Evolutionary conservation across 2,888 invertebrate genomes (phyloP), one percentile per base, ranked within the genome.

Genomic region (Rhaphigaster nebulosa): DNA sequence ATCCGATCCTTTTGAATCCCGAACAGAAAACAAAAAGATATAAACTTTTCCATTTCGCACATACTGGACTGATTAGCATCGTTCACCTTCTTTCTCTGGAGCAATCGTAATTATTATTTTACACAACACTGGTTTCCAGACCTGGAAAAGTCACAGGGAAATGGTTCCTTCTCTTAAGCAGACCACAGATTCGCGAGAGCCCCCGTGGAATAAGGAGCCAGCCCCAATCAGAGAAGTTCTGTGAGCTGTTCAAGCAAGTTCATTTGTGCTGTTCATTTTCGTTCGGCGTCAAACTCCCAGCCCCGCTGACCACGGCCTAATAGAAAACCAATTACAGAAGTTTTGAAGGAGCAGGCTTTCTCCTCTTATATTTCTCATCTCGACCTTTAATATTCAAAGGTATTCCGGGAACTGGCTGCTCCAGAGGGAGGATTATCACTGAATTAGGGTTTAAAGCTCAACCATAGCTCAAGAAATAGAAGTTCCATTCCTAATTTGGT

Each of bases 241-340:
- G 20, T 10, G 70, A 76, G 70, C 70, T 76, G 70, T 34, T 76
- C 38, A 76, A 76, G 34, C 70, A 76, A 76, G 70, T 76, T 76
- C 70, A 76, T 76, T 76, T 76, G 70, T 76, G 34, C 70, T 76
- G 34, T 76, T 76, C 70, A 76, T 76, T 76, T 76, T 38, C 38
- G 29, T 18, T 29, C 3, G 65, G 65, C 65, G 65, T 65, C 65
- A 76, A 76, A 76, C 70, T 76, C 20, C 70, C 70, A 34, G 70
- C 70, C 23, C 8, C 70, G 70, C 70, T 76, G 70, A 76, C 70
- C 70, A 38, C 8, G 6, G 70, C 20, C 70, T 76, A 76, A 76
- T 76, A 76, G 70, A 76, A 76, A 76, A 76, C 70, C 70, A 76
- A 76, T 76, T 76, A 76, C 70, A 76, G 12, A 76, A 76, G 29